Base-by-base conservation (phyloP, 2,797 vertebrate genomes). In the Trachurus trachurus region DNA sequence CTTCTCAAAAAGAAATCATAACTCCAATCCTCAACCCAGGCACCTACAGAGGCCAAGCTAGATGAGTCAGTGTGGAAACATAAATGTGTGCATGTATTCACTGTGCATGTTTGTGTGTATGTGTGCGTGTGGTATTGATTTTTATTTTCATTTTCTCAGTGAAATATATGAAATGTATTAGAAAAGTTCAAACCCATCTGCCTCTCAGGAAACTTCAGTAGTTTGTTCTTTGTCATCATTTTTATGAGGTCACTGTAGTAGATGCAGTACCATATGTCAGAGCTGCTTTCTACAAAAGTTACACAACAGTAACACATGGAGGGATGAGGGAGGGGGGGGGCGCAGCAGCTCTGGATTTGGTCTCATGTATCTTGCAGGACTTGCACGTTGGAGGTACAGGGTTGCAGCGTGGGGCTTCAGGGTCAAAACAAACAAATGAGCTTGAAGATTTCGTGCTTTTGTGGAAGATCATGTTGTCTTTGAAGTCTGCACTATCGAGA, bases 401-500 rank as follows among this genome's bases (percentile, higher is more conserved):
- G 82, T 69, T 87, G 58, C 37, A 73, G 67, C 74, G 52, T 56
- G 81, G 82, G 85, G 84, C 82, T 91, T 39, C 22, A 19, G 91
- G 92, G 92, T 93, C 90, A 92, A 91, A 90, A 89, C 88, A 92
- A 93, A 91, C 89, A 91, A 88, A 80, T 62, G 42, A 73, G 44
- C 80, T 79, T 85, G 83, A 87, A 87, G 87, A 83, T 87, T 83
- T 85, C 59, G 26, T 74, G 89, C 86, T 92, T 92, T 92, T 89
- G 82, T 87, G 86, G 86, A 93, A 90, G 80, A 89, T 89, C 78
- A 78, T 83, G 68, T 87, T 83, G 70, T 74, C 86, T 93, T 92
- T 93, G 88, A 93, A 90, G 88, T 89, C 72, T 76, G 74, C 57
- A 84, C 84, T 85, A 86, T 74, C 15, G 70, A 87, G 86, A 89